Base-by-base conservation (phyloP, 1,140 invertebrate genomes). In the Ylistrum balloti region DNA sequence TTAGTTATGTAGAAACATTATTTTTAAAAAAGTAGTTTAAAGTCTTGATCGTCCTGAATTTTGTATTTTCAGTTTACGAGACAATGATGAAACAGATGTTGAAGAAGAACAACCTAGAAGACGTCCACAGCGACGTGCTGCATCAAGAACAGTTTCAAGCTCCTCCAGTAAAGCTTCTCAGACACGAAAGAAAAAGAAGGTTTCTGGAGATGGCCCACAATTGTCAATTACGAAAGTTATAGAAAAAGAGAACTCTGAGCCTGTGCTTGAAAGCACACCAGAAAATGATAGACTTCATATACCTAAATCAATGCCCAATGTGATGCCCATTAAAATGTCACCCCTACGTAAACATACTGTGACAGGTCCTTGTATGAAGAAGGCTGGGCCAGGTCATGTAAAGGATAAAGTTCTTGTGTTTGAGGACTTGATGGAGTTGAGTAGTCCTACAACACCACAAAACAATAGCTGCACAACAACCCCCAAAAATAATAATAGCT, bases 341-440 rank as follows among this genome's bases (percentile, higher is more conserved):
- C 56, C 56, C 5, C 56, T 74, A 5, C 56, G n/a, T 9, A 74
- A 74, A 74, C 22, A 74, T 28, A 11, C 56, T 74, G 41, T 45
- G 41, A 13, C 41, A 45, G 56, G 56, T 74, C 45, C 22, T 2
- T 56, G 45, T 20, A 17, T 74, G 56, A 74, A 74, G n/a, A 74
- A 74, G n/a, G 56, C 56, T 28, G 56, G 56, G 17, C 56, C 56
- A 28, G 56, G 56, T 74, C 56, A 74, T 74, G 56, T 74, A n/a
- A 74, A 74, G n/a, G n/a, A 74, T n/a, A 74, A 74, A 17, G 56
- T 74, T n/a, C 22, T 28, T 28, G 56, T 74, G 56, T 74, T 74
- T 74, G 56, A 74, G 56, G 56, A 74, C 56, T 74, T 74, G 56
- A 74, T 74, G 5, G 56, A 74, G 56, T 22, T 28, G n/a, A 74